Evolutionary conservation across 2,797 vertebrate genomes (phyloP), one percentile per base, ranked within the genome.

Genomic region (Malurus leucopterus): DNA sequence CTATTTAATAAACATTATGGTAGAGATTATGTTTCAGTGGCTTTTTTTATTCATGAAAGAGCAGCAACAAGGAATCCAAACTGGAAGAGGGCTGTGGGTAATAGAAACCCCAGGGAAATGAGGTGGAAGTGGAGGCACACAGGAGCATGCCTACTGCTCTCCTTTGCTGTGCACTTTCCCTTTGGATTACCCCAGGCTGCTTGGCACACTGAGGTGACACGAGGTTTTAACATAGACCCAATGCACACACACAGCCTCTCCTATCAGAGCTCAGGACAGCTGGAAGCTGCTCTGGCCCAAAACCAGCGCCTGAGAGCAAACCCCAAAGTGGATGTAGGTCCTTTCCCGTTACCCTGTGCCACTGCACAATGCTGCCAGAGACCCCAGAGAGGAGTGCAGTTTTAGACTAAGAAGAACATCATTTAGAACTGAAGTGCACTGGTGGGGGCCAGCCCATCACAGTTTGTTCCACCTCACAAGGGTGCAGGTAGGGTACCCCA

Each of bases 1-100:
- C 97, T 98, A 98, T 98, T 99, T 99, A 99, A 99, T 99, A 99
- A 99, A 99, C 96, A 96, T 95, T 97, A 98, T 95, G 91, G 95
- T 97, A 96, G 96, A 97, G 91, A 88, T 76, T 88, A 90, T 58
- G 92, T 84, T 91, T 88, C 78, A 36, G 63, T 70, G 80, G 32
- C 27, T 89, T 86, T 54, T 61, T 61, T 75, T 71, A 22, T 70
- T 89, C 59, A 29, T 53, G 49, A 34, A 77, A 55, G 17, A 88
- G 24, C n/a, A 73, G 38, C n/a, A 59, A 46, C 9, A 76, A 69
- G 71, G 53, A 81, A 63, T 40, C 13, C 0, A 2, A 79, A 72
- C 27, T 14, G 32, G n/a, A 40, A 53, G 55, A 69, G 24, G 18
- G 3, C 32, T 69, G 8, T 20, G 29, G 30, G 34, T 34, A 29